Evolutionary conservation across 2,888 invertebrate species (phyloP), one percentile per base, ranked within the genome.

Genomic region (Catocala fraxini): DNA sequence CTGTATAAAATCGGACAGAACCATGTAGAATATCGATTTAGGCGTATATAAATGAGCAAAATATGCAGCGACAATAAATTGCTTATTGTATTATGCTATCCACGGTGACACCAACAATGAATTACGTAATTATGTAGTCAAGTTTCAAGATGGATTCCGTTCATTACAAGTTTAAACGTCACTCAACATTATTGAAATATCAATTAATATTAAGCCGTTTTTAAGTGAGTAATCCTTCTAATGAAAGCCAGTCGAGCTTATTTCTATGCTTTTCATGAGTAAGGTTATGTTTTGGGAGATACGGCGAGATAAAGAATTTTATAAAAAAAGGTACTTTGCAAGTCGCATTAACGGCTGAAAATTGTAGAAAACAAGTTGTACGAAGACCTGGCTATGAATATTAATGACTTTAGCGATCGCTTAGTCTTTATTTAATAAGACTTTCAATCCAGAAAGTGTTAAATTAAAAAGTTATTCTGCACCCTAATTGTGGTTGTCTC

Each of bases 341-440:
- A 62, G 53, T 67, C 56, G 51, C 63, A 53, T 66, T 74, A 59
- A 51, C 6, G 46, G 58, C 52, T 62, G 51, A 41, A 59, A 74
- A 62, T 59, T 70, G 61, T 65, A 45, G 56, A 55, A 65, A 72
- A 65, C 61, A 60, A 62, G 52, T 70, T 53, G 56, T 59, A 61
- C 63, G 45, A 56, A 57, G 58, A 63, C 63, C 63, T 49, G 51
- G 51, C 58, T 60, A 63, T 71, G 73, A 73, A 69, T 69, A 75
- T 73, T 73, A 75, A 75, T 75, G 58, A 59, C 71, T 72, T 62
- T 47, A 74, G 56, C 59, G 56, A 73, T 71, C 64, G 52, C 61
- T 64, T 63, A 62, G 62, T 53, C 62, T 68, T 61, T 56, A 66
- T 71, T 74, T 73, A 67, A 73, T 77, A 63, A 64, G 60, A 67